Conservation (phyloP, 2,888 invertebrate species). For the Azorinus chamasolen region DNA sequence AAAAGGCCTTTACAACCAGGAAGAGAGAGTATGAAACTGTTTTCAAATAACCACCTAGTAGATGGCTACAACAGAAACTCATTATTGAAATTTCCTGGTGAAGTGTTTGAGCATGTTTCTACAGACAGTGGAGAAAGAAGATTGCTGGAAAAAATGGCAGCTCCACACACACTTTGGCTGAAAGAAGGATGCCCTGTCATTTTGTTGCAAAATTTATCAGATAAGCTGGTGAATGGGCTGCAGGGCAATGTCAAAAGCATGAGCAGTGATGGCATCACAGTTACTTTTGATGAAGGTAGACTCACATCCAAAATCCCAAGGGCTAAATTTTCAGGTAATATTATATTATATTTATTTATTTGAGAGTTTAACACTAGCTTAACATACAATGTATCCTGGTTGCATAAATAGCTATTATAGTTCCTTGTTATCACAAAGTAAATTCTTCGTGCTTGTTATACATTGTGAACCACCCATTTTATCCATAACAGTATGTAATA, state of each 20-base stretch:
- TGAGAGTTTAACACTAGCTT: too few relatives aligned
- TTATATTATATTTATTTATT: too few relatives aligned
- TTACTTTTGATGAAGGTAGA: conserved; percentile 4
- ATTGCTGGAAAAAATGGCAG: too few relatives aligned
- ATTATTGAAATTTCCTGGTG: conserved; percentile 14
- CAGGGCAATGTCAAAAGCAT: conserved; percentile 6
- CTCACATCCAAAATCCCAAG: conserved; percentile 8
- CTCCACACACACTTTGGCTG: too few relatives aligned
- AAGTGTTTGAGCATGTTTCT: conserved; percentile 11
- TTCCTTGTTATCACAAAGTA: too few relatives aligned
- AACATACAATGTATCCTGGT: too few relatives aligned
- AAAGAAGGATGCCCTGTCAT: conserved; percentile 20
- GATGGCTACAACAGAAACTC: conserved; percentile 17
- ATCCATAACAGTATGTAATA: too few relatives aligned
- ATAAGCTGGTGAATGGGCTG: conserved; percentile 11
- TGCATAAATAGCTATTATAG: too few relatives aligned
- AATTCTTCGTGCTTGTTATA: too few relatives aligned
- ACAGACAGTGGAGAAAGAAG: too few relatives aligned
- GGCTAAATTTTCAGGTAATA: conserved; percentile 21
- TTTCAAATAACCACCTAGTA: conserved; percentile 12
- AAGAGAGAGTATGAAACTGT: conserved; percentile 11
- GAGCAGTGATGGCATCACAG: conserved; percentile 1
- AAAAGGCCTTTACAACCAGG: conserved; percentile 4
- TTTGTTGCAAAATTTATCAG: conserved; percentile 6
- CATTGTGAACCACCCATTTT: too few relatives aligned